Base-by-base conservation (phyloP, 1,140 invertebrate species). In the Vollenhovia emeryi region DNA sequence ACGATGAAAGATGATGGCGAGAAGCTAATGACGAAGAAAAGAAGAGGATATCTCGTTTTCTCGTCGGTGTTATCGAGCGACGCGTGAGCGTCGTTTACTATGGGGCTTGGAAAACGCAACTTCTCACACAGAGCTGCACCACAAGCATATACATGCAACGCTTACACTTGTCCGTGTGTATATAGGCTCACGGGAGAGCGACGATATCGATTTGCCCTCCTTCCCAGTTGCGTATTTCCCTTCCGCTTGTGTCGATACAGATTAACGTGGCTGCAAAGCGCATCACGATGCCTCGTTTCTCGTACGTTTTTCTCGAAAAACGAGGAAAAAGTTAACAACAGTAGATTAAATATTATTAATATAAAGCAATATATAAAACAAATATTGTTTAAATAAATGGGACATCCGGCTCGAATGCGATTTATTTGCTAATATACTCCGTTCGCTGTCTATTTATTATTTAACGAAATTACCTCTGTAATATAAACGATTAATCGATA, bases 171-270 rank as follows among this genome's bases (percentile, higher is more conserved):
- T 66, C 8, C n/a, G 40, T 40, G 27, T 82, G 27, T 45, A 57
- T 40, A 80, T 24, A 71, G n/a, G 59, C 50, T 33, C 45, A 21
- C 11, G 66, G 50, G 50, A 45, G 24, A 73, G 24, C 66, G 4
- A 11, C n/a, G 50, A 73, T 82, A 82, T 82, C 78, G 78, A 82
- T 82, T 82, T 69, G 78, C 50, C 27, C 66, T 57, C 78, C 52
- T 82, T 82, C 66, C 78, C 33, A 36, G 24, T 24, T 55, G 36
- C 50, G 50, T 82, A 73, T 43, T 71, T 82, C 43, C 24, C 40
- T 82, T 71, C 78, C 43, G 36, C 50, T 66, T 33, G 3, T 55
- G 66, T 52, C 66, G 66, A 73, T 57, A 73, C 7, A 36, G 50
- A 82, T 73, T 57, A 82, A 13, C 45, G 21, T 27, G 55, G 62